Base-by-base conservation (phyloP, 2,888 invertebrate species). In the Acronicta psi region DNA sequence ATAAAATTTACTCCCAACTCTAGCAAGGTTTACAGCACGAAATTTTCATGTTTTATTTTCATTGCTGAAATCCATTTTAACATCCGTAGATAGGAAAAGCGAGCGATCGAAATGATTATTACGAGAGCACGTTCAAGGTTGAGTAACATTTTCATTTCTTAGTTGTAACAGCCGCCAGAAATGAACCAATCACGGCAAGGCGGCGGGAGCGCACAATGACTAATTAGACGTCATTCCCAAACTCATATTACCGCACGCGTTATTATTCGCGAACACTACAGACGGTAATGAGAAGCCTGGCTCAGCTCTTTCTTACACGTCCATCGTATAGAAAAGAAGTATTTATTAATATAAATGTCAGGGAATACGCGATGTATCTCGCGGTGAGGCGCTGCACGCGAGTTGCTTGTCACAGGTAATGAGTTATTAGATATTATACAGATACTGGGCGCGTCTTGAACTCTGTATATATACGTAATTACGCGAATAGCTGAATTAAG, bases 341-440 rank as follows among this genome's bases (percentile, higher is more conserved):
- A 69, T 68, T 69, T 75, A 78, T 67, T 68, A 77, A 75, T 68
- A 73, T 69, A 66, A 68, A 69, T 55, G 68, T 75, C 58, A 49
- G 41, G 45, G 62, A 64, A 69, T 41, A 64, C 56, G 53, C 37
- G 51, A 57, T 59, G 45, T 61, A 62, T 41, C 50, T 38, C 45
- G 47, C 34, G 44, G 45, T 38, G 53, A 36, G 23, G 16, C 14
- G 29, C 34, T 45, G 59, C 76, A 77, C 79, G 77, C 77, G 73
- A 77, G 42, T 49, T 55, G 49, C 73, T 59, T 76, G 79, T 69
- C 79, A 53, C 58, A 58, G 65, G 61, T 79, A 73, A 78, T 79
- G 77, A 77, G 71, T 79, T 79, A 77, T 66, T 64, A 59, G 58
- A 56, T 43, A 54, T 56, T 43, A 54, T 56, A 58, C 43, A 42